Evolutionary conservation across 23 tunicate species (phyloP).

Genomic region (Ciona savignyi): DNA sequence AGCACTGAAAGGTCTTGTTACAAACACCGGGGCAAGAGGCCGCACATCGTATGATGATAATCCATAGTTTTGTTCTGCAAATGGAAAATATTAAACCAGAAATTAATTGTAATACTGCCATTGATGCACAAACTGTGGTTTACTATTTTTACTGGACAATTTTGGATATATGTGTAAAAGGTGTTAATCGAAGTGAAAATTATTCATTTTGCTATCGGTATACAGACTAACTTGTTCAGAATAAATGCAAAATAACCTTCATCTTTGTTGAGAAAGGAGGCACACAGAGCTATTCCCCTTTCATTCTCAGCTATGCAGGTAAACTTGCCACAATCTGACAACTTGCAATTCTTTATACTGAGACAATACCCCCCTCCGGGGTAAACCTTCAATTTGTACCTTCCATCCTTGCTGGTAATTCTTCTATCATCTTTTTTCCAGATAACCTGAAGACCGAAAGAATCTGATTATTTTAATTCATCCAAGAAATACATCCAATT

Average conservation of each 20-base stretch:
- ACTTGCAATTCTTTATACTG: slow-evolving; percentile 4
- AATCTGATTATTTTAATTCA: too few species aligned
- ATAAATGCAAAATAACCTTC: too few species aligned
- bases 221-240: too few species aligned
- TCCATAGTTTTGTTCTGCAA: background rate
- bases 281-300: slow-evolving; percentile 38
- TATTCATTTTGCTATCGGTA: too few species aligned
- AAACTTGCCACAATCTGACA: slow-evolving; percentile 45
- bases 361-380: slow-evolving; percentile 25
- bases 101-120: too few species aligned
- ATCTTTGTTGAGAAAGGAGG: slow-evolving; percentile 9
- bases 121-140: too few species aligned
- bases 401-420: slow-evolving; percentile 5
- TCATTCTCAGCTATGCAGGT: slow-evolving; percentile 50
- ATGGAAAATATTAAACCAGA: too few species aligned
- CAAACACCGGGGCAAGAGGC: slow-evolving; percentile 35
- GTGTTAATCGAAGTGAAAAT: too few species aligned
- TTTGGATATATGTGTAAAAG: too few species aligned
- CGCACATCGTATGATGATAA: slow-evolving; percentile 6
- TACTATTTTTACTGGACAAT: too few species aligned
- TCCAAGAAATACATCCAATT: too few species aligned
- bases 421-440: slow-evolving; percentile 34
- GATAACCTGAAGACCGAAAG: slow-evolving; percentile 13
- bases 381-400: background rate
- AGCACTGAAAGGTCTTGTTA: slow-evolving; percentile 38